Base-by-base conservation (phyloP, 2,113 vertebrate genomes). In the Choloepus hoffmanni region DNA sequence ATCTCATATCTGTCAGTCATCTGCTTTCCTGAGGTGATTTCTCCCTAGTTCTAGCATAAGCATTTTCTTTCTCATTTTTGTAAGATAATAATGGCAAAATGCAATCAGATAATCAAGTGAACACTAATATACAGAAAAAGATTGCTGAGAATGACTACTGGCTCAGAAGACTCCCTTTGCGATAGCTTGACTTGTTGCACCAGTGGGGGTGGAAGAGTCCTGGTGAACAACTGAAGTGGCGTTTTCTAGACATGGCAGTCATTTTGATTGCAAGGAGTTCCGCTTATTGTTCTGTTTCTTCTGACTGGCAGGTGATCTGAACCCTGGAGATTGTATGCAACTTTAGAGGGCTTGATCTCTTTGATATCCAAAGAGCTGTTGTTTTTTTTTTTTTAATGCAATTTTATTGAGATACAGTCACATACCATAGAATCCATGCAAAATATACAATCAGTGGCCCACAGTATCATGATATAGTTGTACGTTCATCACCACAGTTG, bases 51-150 rank as follows among this genome's bases (percentile, higher is more conserved):
- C 7, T 28, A 21, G 60, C 8, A 10, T 68, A 19, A 12, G 45
- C 36, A 53, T 33, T 77, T 95, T 67, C 36, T 85, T 65, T 50
- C 23, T 63, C 93, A 48, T 0, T 24, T 91, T 84, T 92, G n/a
- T 76, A 85, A 93, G 79, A 81, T 84, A 76, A 82, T 76, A 96
- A 86, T 82, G 53, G 43, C 72, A 93, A 53, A 67, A 63, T 58
- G 36, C 50, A 76, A 55, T 81, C 62, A 96, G 76, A 63, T 67
- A 74, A 55, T 60, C 79, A 82, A 53, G 81, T 91, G 72, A 74
- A 65, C 43, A 18, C 18, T 3, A 1, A 33, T 23, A 33, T 3
- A n/a, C 10, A 43, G 50, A 85, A 74, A 63, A 40, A 33, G 45
- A 26, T 72, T 24, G 74, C 33, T 24, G 26, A 93, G 36, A 40